These are phyloP conservation scores for Callaeas wilsoni DNA, from an alignment of 2,113 vertebrate genomes.

Conservation along the genomic window DNA sequence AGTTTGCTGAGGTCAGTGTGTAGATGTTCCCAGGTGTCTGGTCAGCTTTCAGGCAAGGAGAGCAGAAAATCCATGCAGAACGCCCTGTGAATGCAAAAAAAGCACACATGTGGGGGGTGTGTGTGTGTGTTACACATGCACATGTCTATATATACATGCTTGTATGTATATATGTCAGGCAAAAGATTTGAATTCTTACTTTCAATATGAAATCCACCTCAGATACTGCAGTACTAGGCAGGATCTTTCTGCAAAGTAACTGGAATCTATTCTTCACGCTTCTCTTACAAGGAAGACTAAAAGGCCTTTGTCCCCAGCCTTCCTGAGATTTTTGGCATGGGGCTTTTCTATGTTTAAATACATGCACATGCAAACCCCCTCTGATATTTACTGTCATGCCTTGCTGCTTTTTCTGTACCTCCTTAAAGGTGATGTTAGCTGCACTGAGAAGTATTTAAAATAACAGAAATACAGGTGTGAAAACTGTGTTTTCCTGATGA, in stretches of 20 bases:
- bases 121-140: not conserved
- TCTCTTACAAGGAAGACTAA: not conserved
- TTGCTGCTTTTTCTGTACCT: not conserved
- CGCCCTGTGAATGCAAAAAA: not conserved
- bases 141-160: rapidly evolving
- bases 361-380: not conserved
- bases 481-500: not conserved
- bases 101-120: rapidly evolving
- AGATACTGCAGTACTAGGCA: not conserved
- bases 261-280: not conserved
- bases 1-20: not conserved
- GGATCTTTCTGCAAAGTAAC: not conserved
- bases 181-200: not conserved
- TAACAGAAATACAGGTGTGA: not conserved
- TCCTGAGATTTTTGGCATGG: not conserved
- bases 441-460: not conserved
- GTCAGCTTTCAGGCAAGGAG: not conserved
- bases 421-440: not conserved
- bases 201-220: not conserved
- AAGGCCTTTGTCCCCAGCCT: not conserved
- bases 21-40: not conserved
- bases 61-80: not conserved
- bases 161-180: too few species aligned
- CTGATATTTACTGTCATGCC: not conserved
- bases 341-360: not conserved